These are phyloP conservation scores for Hiodon alosoides DNA, from an alignment of 2,113 vertebrate genomes.

Conservation along the genomic window DNA sequence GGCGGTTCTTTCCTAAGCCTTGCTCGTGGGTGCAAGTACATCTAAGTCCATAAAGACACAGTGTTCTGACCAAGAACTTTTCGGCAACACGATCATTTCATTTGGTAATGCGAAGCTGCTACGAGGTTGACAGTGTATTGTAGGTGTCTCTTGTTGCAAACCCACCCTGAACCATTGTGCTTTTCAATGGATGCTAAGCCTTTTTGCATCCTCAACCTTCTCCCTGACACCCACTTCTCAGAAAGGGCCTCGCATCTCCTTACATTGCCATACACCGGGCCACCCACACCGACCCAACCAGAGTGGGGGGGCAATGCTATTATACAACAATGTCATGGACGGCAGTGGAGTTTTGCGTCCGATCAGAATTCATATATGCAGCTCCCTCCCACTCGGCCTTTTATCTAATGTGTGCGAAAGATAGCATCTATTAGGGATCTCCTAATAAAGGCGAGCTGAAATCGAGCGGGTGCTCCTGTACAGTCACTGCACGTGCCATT, in stretches of 20 bases:
- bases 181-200: not conserved
- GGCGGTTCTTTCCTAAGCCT: not conserved
- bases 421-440: conserved; percentile 40
- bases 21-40: not conserved
- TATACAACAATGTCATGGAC: conserved; percentile 28
- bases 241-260: not conserved
- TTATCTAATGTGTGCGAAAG: conserved; percentile 28
- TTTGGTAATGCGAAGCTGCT: not conserved
- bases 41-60: not conserved
- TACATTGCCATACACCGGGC: not conserved
- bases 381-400: conserved; percentile 36
- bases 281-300: not conserved
- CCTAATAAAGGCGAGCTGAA: not conserved
- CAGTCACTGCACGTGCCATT: too few species aligned
- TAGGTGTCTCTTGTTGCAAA: not conserved
- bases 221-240: not conserved
- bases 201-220: not conserved
- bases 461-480: too few species aligned
- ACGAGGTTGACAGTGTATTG: not conserved
- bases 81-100: not conserved
- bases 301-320: not conserved
- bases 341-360: conserved; percentile 21
- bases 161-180: not conserved
- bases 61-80: not conserved
- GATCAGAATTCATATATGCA: conserved; percentile 54